phyloP scores from a whole-genome alignment of 1,140 invertebrate genomes.

The Aporrectodea caliginosa region DNA sequence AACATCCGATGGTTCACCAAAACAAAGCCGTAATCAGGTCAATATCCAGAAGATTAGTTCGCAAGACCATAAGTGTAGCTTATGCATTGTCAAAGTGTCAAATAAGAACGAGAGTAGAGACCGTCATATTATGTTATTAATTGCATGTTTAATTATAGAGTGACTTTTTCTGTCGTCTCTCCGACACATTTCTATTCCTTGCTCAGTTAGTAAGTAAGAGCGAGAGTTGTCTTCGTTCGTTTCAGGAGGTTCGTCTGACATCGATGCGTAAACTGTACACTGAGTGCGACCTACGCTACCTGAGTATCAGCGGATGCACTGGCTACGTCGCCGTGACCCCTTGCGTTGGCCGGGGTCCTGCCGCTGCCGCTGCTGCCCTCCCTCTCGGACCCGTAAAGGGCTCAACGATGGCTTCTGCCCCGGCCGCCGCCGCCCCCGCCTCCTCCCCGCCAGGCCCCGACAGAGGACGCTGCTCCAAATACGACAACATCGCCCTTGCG shows the following conservation, averaged over 20 bases:
- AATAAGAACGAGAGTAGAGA: no score
- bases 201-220: no score
- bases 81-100: no score
- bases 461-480: neutral
- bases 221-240: neutral
- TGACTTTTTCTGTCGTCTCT: no score
- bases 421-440: no score
- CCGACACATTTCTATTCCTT: no score
- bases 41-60: no score
- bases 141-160: no score
- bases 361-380: neutral
- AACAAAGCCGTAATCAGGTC: no score
- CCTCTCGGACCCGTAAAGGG: neutral
- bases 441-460: neutral
- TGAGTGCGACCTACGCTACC: constrained; percentile 22
- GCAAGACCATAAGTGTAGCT: no score
- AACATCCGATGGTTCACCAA: no score
- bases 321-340: neutral
- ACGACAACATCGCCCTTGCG: constrained; percentile 26
- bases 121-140: no score
- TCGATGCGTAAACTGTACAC: constrained; percentile 23
- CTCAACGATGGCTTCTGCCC: neutral
- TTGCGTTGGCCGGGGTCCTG: neutral
- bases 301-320: neutral
- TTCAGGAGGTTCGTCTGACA: constrained; percentile 26